Conservation (phyloP, 2,888 invertebrate species). For the Xylophagus ater region DNA sequence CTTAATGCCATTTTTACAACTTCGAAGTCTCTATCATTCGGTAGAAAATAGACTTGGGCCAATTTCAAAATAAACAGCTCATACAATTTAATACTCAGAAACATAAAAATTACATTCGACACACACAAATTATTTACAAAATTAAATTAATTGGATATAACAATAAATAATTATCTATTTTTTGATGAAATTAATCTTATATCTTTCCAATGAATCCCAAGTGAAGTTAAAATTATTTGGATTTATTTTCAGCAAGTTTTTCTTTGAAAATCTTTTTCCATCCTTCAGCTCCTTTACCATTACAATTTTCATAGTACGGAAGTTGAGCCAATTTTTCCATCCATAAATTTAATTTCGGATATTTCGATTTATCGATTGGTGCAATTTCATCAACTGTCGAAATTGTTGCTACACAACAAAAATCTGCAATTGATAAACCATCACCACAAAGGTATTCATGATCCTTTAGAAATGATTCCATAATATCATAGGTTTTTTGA, state of each 20-base stretch:
- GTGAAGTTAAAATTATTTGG: too few relatives aligned
- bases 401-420: conserved; percentile 41
- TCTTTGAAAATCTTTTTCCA: too few relatives aligned
- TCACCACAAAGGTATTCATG: conserved; percentile 38
- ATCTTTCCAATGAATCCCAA: conserved; percentile 53
- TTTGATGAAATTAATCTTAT: conserved; percentile 21
- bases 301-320: conserved; percentile 39
- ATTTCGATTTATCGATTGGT: conserved; percentile 40
- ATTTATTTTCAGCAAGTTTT: too few relatives aligned
- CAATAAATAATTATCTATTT: conserved; percentile 19
- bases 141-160: too few relatives aligned
- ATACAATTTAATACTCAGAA: too few relatives aligned
- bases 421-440: conserved; percentile 41
- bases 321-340: conserved; percentile 37
- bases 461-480: conserved; percentile 39
- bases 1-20: too few relatives aligned
- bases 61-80: too few relatives aligned
- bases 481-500: conserved; percentile 40
- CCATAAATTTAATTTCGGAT: conserved; percentile 41
- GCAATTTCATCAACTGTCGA: conserved; percentile 39
- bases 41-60: too few relatives aligned
- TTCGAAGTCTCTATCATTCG: too few relatives aligned
- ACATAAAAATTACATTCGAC: too few relatives aligned
- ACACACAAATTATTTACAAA: too few relatives aligned
- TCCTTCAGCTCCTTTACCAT: conserved; percentile 37